These are phyloP conservation scores for Gallinago media DNA, from an alignment of 2,113 vertebrate species.

Conservation along the genomic window DNA sequence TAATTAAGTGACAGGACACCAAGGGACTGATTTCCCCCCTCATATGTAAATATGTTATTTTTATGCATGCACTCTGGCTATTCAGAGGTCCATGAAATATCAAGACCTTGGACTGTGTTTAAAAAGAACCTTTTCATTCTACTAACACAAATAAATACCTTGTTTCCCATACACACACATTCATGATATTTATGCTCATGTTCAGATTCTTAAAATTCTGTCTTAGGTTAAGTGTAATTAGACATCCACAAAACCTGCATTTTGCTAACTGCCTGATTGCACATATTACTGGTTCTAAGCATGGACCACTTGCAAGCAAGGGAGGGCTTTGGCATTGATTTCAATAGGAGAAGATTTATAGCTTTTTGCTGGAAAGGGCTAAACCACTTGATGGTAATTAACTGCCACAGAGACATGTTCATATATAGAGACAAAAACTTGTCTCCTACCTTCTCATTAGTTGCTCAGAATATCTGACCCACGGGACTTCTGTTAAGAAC, in stretches of 20 bases:
- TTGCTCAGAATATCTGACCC: not conserved
- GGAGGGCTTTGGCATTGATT: not conserved
- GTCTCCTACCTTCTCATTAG: not conserved
- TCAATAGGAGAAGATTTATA: not conserved
- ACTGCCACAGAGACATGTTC: not conserved
- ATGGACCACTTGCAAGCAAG: not conserved
- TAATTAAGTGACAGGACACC: not conserved
- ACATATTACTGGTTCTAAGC: not conserved
- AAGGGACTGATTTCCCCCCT: not conserved
- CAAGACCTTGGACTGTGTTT: not conserved
- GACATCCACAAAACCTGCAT: not conserved
- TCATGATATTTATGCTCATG: not conserved
- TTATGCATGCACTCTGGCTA: not conserved
- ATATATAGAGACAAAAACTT: not conserved
- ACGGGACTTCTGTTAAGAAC: not conserved
- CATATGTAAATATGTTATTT: not conserved
- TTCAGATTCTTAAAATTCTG: not conserved
- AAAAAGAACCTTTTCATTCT: not conserved
- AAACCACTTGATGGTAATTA: not conserved
- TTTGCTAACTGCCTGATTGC: not conserved
- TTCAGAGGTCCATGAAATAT: not conserved
- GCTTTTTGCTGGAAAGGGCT: not conserved
- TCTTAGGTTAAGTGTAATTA: not conserved
- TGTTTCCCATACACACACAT: not conserved
- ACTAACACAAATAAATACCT: not conserved